Percentiles rank a stretch among this genome's conserved stretches.
Evolutionary conservation across 2,888 invertebrate species (phyloP).

Genomic region (Alloplasta piceator): DNA sequence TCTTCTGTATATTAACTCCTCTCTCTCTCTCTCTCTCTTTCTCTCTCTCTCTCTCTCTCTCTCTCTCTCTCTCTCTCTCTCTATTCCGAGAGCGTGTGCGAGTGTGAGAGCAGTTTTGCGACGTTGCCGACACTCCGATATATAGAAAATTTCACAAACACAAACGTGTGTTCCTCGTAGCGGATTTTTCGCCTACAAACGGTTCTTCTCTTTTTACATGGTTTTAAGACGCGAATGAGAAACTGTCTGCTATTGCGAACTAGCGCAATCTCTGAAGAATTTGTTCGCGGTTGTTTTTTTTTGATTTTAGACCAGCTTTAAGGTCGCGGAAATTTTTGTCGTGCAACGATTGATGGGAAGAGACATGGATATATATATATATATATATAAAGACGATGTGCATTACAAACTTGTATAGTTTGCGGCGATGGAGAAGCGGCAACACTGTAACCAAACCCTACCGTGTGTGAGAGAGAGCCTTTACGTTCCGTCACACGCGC

Average conservation of each 20-base stretch:
- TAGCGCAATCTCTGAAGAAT: no score
- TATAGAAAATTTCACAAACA: conserved; percentile 65
- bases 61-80: conserved; percentile 5
- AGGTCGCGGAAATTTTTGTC: no score
- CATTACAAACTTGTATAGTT: not conserved
- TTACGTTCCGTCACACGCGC: conserved; percentile 78
- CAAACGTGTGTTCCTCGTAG: not conserved
- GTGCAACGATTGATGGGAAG: no score
- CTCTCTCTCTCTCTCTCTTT: conserved; percentile 67
- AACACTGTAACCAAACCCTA: conserved; percentile 75
- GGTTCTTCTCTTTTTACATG: no score
- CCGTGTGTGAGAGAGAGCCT: conserved; percentile 64
- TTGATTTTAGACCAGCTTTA: no score
- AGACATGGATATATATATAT: no score
- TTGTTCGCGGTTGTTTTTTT: no score
- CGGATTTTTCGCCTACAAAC: no score
- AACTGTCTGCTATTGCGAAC: no score
- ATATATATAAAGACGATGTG: no score
- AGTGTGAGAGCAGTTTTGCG: conserved; percentile 74
- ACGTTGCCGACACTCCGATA: conserved; percentile 77
- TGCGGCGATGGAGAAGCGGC: conserved; percentile 68
- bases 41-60: conserved; percentile 57
- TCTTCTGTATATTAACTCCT: conserved; percentile 72
- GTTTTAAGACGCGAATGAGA: no score
- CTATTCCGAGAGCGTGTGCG: conserved; percentile 14